Evolutionary conservation across 2,888 invertebrate genomes (phyloP).

Genomic region (Caenorhabditis wallacei): DNA sequence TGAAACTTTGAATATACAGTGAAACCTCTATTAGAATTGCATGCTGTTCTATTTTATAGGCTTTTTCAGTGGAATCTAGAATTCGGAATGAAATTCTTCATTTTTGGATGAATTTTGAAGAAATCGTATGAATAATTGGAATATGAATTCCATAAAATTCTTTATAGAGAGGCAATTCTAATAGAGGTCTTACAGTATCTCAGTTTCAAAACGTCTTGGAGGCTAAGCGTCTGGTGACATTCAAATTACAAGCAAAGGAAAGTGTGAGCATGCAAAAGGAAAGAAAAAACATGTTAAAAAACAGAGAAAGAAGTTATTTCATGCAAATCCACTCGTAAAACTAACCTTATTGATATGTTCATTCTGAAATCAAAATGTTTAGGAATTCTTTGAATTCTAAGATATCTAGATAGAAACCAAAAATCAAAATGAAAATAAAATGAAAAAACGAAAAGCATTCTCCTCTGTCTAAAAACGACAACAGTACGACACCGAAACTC

Average conservation of each 20-base stretch:
- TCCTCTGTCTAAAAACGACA: constrained; percentile 38
- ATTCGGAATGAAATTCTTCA: too few species aligned
- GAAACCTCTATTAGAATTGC: too few species aligned
- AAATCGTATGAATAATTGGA: too few species aligned
- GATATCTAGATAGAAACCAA: constrained; percentile 4
- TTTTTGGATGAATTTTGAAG: too few species aligned
- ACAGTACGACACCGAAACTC: constrained; percentile 47
- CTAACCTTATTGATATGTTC: constrained; percentile 43
- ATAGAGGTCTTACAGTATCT: too few species aligned
- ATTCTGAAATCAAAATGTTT: constrained; percentile 56
- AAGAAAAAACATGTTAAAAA: background rate
- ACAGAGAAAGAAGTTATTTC: constrained; percentile 8
- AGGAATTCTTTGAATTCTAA: background rate
- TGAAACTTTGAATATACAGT: too few species aligned
- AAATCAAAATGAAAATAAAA: constrained; percentile 15
- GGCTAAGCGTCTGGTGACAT: too few species aligned
- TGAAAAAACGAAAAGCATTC: constrained; percentile 16
- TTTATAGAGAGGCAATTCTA: too few species aligned
- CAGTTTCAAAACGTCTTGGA: too few species aligned
- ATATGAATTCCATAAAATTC: too few species aligned
- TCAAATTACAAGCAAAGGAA: background rate
- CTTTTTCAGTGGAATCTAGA: too few species aligned
- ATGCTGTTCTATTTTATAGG: too few species aligned
- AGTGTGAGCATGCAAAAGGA: background rate
- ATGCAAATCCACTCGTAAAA: constrained; percentile 40